These are phyloP conservation scores for Wiebesia pumilae DNA, from an alignment of 1,140 invertebrate genomes.

Conservation along the genomic window DNA sequence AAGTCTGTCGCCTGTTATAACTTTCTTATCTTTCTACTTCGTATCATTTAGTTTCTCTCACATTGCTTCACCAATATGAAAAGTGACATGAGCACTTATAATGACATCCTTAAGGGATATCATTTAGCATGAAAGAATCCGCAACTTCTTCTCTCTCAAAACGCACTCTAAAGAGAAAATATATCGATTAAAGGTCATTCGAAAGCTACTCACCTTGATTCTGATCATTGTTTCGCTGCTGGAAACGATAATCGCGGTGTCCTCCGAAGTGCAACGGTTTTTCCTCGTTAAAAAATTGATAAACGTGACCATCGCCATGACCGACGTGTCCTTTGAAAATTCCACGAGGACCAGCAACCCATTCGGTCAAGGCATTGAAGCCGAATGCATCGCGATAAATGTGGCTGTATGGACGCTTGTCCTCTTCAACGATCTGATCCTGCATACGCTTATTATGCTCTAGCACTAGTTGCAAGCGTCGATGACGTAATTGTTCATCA, in stretches of 20 bases:
- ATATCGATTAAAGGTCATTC: constrained; percentile 2
- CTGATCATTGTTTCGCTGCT: not conserved
- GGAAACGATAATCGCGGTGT: not conserved
- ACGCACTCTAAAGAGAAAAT: not conserved
- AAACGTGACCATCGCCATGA: constrained; percentile 48
- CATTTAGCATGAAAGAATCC: not conserved
- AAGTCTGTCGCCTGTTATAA: not conserved
- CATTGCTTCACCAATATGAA: not conserved
- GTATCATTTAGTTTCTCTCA: not conserved
- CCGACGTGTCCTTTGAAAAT: constrained; percentile 35
- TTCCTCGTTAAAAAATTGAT: constrained; percentile 39
- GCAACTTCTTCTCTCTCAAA: not conserved
- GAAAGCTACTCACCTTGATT: constrained; percentile 47
- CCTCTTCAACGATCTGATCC: not conserved
- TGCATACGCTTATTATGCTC: constrained; percentile 26
- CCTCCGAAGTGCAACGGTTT: constrained; percentile 44
- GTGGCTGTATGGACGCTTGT: not conserved
- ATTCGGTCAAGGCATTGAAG: constrained; percentile 55
- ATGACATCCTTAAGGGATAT: not conserved
- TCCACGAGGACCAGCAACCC: not conserved
- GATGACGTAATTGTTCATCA: not conserved
- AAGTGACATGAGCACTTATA: not conserved
- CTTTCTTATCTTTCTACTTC: not conserved
- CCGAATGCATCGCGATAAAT: constrained; percentile 55
- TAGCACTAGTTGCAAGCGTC: not conserved